phyloP scores from a whole-genome alignment of 2,888 invertebrate species.

The Bedellia somnulentella region DNA sequence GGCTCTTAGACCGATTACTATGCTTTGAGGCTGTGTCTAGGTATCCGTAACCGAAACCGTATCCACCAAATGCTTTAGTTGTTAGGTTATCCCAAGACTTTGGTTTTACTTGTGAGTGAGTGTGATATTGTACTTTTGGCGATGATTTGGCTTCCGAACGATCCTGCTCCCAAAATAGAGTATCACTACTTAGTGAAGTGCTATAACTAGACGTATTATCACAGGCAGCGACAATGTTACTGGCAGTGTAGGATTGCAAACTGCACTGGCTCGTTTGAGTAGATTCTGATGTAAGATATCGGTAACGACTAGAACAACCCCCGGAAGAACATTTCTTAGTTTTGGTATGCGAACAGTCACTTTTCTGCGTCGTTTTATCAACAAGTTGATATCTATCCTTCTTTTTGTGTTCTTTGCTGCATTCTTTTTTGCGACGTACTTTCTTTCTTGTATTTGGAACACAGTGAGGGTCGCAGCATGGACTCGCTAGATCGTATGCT shows the following conservation, averaged over 20 bases:
- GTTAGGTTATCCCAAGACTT: constrained; percentile 91
- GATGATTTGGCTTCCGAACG: constrained; percentile 39
- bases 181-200: constrained; percentile 84
- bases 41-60: constrained; percentile 85
- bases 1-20: constrained; percentile 40
- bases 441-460: constrained; percentile 67
- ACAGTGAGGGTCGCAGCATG: constrained; percentile 85
- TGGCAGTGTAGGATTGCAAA: constrained; percentile 80
- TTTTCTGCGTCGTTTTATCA: constrained; percentile 46
- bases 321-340: constrained; percentile 44
- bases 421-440: constrained; percentile 57
- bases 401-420: constrained; percentile 64
- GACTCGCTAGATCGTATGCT: constrained; percentile 84
- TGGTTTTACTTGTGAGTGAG: constrained; percentile 65
- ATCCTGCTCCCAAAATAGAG: constrained; percentile 78
- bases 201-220: constrained; percentile 81
- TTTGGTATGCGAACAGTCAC: constrained; percentile 45
- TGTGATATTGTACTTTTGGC: constrained; percentile 51
- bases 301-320: constrained; percentile 46
- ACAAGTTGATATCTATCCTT: constrained; percentile 62
- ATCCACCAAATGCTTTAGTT: constrained; percentile 82
- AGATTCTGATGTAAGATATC: constrained; percentile 68
- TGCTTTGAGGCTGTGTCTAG: constrained; percentile 64
- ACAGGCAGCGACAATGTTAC: constrained; percentile 66
- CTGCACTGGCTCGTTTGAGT: constrained; percentile 78